Evolutionary conservation across 2,797 vertebrate species (phyloP), one percentile per base, ranked within the genome.

Genomic region (Helarctos malayanus): DNA sequence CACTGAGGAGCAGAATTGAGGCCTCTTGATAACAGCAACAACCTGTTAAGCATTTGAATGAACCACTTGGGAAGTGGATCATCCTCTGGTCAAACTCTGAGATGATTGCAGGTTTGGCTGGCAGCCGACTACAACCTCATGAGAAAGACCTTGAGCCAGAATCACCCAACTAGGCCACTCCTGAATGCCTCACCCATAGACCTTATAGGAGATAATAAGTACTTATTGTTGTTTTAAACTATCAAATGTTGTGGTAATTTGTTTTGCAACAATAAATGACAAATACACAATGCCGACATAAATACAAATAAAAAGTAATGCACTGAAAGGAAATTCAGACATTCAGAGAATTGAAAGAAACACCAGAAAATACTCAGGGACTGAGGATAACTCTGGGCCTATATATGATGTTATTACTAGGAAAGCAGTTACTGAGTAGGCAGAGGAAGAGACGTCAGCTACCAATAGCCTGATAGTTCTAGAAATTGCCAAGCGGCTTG

Each of bases 401-500:
- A 15, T 65, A n/a, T n/a, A 69, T 89, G 23, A 16, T 45, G 3
- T 52, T 87, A 68, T 79, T 79, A 32, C 9, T 13, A 71, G 79
- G 45, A 89, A 75, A 85, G 29, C 5, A 57, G 5, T 75, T 75
- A 68, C 27, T 79, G 13, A 54, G 9, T 16, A 87, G 89, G 27
- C 32, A 80, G 65, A 78, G 35, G 11, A 86, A 95, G n/a, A 59
- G 6, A 56, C 83, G 8, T 79, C 35, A 83, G 29, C 45, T 83
- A 59, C 19, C 21, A 95, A 85, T 11, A 79, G 9, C 21, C n/a
- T 94, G 27, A 84, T n/a, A 87, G n/a, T 69, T 94, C 29, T 94
- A 16, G 68, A 87, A 92, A 83, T 41, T 90, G 13, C 11, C 21
- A 95, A 80, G 47, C 76, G 41, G 14, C 7, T 79, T 92, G 35